Conservation (phyloP, 2,888 invertebrate species). For the Drosophila flavopinicola region DNA sequence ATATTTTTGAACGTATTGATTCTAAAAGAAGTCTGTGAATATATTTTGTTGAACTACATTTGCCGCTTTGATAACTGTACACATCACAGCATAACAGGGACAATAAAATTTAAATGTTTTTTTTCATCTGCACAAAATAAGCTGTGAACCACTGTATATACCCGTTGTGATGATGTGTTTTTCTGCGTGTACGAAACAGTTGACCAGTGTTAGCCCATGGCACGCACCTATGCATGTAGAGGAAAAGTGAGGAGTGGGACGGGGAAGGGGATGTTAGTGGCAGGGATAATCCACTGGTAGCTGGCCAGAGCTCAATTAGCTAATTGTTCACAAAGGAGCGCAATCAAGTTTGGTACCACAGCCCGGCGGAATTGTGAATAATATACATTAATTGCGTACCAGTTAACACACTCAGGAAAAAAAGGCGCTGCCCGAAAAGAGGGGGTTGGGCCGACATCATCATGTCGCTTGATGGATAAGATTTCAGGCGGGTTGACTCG, state of each 20-base stretch:
- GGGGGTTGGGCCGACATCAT: constrained; percentile 52
- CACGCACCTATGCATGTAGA: constrained; percentile 39
- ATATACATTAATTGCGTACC: constrained; percentile 64
- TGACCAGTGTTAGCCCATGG: too few relatives aligned
- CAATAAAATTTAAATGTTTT: too few relatives aligned
- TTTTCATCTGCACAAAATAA: too few relatives aligned
- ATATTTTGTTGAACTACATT: too few relatives aligned
- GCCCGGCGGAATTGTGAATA: constrained; percentile 37
- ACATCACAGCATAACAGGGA: too few relatives aligned
- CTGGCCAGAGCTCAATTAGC: constrained; percentile 67
- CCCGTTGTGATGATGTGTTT: too few relatives aligned
- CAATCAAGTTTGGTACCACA: constrained; percentile 45
- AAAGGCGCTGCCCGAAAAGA: constrained; percentile 34
- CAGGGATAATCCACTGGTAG: constrained; percentile 38
- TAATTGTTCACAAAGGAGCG: constrained; percentile 75
- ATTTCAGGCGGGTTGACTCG: constrained; percentile 55
- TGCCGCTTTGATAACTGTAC: too few relatives aligned
- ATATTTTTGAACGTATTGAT: too few relatives aligned
- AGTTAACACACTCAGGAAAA: constrained; percentile 39
- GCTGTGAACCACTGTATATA: too few relatives aligned
- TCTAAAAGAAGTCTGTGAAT: too few relatives aligned
- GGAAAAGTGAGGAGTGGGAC: background rate
- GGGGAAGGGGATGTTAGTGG: constrained; percentile 1
- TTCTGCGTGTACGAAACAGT: too few relatives aligned
- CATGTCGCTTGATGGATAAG: constrained; percentile 73